Evolutionary conservation across 2,113 vertebrate species (phyloP), one percentile per base, ranked within the genome.

Genomic region (Opisthocomus hoazin): DNA sequence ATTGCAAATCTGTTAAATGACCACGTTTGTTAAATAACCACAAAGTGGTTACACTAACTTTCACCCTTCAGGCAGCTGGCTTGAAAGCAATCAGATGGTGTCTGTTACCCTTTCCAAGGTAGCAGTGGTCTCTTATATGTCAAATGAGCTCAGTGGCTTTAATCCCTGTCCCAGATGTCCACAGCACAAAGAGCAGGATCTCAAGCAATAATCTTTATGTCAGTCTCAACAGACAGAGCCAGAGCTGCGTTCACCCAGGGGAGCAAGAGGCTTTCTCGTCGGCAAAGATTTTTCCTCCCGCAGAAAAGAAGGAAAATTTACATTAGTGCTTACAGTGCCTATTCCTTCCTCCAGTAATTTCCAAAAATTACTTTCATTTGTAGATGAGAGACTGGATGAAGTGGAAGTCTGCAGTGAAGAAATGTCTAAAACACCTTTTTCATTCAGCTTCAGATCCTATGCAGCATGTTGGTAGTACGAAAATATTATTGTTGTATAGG

Each of bases 151-250:
- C 85, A 45, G 76, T 89, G 76, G 76, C 89, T 95, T 78, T 95
- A 94, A 95, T 97, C 95, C 71, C 37, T 51, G 51, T 92, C 94
- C 94, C 93, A 93, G 91, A 83, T 92, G 85, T 94, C 83, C 90
- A 16, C 56, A 46, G 76, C 87, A 95, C 90, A 84, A 88, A 96
- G 94, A 90, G 88, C 76, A 81, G 93, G 73, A 94, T 96, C 93
- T 91, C 83, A 71, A 89, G 80, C 88, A 94, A 86, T 93, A 92
- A 96, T 96, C 92, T 95, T 87, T 8, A 6, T 89, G 88, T 95
- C 92, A 90, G 92, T 87, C 92, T 96, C 88, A 84, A 78, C 76
- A 96, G 91, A 75, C 74, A 92, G 51, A 93, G 37, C 37, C 74
- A 88, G 71, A 78, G 71, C 88, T 92, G 46, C 46, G 15, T 36